Base-by-base conservation (phyloP, 2,797 vertebrate genomes). In the Artibeus lituratus region DNA sequence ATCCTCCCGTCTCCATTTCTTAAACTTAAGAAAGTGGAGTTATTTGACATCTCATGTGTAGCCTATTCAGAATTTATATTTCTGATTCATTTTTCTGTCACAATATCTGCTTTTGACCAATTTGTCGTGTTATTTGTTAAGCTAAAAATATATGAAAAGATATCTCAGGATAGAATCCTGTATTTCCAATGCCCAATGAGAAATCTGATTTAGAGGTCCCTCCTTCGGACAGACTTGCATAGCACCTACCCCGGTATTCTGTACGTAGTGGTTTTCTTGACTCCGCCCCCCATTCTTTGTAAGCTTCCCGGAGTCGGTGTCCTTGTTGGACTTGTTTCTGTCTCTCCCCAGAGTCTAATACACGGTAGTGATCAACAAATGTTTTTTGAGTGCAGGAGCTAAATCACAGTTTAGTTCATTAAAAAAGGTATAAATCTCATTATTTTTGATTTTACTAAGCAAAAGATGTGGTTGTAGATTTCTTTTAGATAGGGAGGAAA, bases 1-100 rank as follows among this genome's bases (percentile, higher is more conserved):
- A 16, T 6, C 15, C 26, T 76, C 72, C 9, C 55, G 57, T 65
- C 53, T 83, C 42, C 42, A 42, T 42, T 42, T 42, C 22, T 94
- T 70, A 70, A 87, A 87, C 59, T 86, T 59, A 73, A 94, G 53
- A 78, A 42, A 90, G 37, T 74, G 14, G 49, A 84, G 85, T 92
- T 65, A 73, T 69, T 86, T 35, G 81, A 51, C 91, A 37, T 84
- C 42, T 53, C 14, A 9, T 77, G 55, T 73, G 7, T 87, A 84
- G 51, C 21, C 74, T 77, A 94, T 57, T 94, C 32, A 78, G n/a
- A 69, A 73, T 95, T 94, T 51, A 37, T 82, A 59, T 74, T 94
- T 96, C 59, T 84, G 59, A 85, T 83, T 83, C 65, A 26, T 62
- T 95, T 72, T 87, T 93, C 70, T 65, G 5, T 51, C 74, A 44